These are phyloP conservation scores for Gonatopus flavifemur DNA, from an alignment of 1,140 invertebrate genomes.

Conservation along the genomic window DNA sequence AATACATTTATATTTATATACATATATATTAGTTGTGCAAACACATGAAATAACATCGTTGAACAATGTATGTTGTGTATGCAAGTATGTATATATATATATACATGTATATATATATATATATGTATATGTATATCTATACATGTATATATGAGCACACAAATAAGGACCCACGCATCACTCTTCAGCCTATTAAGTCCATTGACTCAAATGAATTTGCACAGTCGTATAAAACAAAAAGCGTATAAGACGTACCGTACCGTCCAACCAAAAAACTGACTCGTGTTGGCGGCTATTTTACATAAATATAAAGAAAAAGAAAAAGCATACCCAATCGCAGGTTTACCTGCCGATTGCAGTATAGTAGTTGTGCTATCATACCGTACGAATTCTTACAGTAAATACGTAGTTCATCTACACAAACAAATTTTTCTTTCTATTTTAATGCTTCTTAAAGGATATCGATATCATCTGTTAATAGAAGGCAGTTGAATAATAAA, in stretches of 20 bases:
- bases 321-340: no score
- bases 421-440: no score
- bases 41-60: slow-evolving; percentile 30
- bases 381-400: neutral
- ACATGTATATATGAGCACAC: slow-evolving; percentile 8
- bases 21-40: slow-evolving; percentile 12
- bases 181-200: slow-evolving; percentile 27
- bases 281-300: slow-evolving; percentile 31
- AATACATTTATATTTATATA: no score
- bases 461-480: no score
- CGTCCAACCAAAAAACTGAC: slow-evolving; percentile 20
- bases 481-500: no score
- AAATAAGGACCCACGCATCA: slow-evolving; percentile 23
- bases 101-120: neutral
- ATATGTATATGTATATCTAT: neutral
- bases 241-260: slow-evolving; percentile 15
- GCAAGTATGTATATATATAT: no score
- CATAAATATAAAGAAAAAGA: slow-evolving; percentile 9
- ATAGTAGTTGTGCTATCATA: slow-evolving; percentile 14
- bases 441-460: no score
- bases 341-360: slow-evolving; percentile 17
- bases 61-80: slow-evolving; percentile 16
- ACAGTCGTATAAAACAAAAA: slow-evolving; percentile 16
- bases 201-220: slow-evolving; percentile 31
- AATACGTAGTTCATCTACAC: neutral